Evolutionary conservation across 2,888 invertebrate species (phyloP).

Genomic region (Tenthredo mesomela): DNA sequence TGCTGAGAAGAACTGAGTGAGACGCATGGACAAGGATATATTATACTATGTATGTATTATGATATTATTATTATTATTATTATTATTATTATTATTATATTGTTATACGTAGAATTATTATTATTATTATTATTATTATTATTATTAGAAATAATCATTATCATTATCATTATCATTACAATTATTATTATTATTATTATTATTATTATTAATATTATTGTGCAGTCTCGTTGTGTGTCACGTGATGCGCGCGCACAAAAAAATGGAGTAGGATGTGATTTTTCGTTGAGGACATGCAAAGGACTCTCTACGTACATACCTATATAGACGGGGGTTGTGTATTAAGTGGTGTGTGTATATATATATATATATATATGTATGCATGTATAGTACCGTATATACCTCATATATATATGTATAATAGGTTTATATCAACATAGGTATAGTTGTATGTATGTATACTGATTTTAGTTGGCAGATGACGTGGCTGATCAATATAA

Average conservation of each 20-base stretch:
- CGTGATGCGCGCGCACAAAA: constrained; percentile 47
- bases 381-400: neutral
- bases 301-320: constrained; percentile 16
- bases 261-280: constrained; percentile 42
- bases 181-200: constrained; percentile 25
- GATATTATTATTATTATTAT: neutral
- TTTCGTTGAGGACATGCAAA: constrained; percentile 34
- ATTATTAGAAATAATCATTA: neutral
- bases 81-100: neutral
- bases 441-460: constrained; percentile 47
- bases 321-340: neutral
- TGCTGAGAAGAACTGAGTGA: neutral
- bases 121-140: neutral
- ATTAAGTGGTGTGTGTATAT: neutral
- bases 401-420: constrained; percentile 45
- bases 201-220: constrained; percentile 41
- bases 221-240: constrained; percentile 51
- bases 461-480: constrained; percentile 50
- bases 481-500: constrained; percentile 46
- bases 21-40: neutral
- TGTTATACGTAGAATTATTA: constrained; percentile 22
- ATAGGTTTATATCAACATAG: constrained; percentile 16
- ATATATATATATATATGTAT: neutral
- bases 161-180: neutral
- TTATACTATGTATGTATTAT: neutral